A percentile compares a stretch with the other conserved stretches of the same genome.
Evolutionary conservation across 2,888 invertebrate species (phyloP).

Genomic region (Hydroisotoma schaefferi): DNA sequence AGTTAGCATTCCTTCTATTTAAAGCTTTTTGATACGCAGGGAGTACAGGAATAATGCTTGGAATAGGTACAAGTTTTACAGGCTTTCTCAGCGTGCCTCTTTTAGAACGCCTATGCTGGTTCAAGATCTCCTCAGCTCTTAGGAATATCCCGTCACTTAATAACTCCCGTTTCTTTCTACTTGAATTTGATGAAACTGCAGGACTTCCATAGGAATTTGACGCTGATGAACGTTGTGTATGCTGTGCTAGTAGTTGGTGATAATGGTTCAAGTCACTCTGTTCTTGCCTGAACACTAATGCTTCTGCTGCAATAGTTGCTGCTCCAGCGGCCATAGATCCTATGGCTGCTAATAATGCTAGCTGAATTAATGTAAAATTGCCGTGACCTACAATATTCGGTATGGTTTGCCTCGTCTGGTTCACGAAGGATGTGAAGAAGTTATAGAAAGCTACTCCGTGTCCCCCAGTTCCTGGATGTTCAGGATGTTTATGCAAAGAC

Average conservation of each 20-base stretch:
- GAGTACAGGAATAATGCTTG: no score
- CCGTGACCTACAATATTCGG: constrained; percentile 26
- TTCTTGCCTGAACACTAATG: constrained; percentile 22
- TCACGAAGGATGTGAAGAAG: constrained; percentile 21
- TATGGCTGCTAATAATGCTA: constrained; percentile 30
- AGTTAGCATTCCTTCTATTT: no score
- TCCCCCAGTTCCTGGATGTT: constrained; percentile 18
- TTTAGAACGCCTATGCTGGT: no score
- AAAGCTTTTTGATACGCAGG: no score
- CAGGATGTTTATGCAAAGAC: constrained; percentile 21
- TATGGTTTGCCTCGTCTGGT: constrained; percentile 20
- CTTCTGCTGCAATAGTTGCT: constrained; percentile 28
- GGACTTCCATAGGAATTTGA: constrained; percentile 14
- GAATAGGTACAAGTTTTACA: no score
- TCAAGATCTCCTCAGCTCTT: no score
- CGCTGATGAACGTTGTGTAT: constrained; percentile 2
- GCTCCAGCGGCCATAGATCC: constrained; percentile 37
- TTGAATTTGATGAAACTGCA: background rate
- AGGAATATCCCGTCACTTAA: no score
- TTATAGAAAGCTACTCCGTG: constrained; percentile 24
- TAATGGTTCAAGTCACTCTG: constrained; percentile 18
- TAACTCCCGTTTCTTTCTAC: no score
- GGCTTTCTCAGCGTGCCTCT: no score
- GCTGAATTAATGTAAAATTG: constrained; percentile 42
- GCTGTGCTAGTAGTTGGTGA: background rate